Conservation (phyloP, 2,797 vertebrate species). For the Ptychobarbus kaznakovi region DNA sequence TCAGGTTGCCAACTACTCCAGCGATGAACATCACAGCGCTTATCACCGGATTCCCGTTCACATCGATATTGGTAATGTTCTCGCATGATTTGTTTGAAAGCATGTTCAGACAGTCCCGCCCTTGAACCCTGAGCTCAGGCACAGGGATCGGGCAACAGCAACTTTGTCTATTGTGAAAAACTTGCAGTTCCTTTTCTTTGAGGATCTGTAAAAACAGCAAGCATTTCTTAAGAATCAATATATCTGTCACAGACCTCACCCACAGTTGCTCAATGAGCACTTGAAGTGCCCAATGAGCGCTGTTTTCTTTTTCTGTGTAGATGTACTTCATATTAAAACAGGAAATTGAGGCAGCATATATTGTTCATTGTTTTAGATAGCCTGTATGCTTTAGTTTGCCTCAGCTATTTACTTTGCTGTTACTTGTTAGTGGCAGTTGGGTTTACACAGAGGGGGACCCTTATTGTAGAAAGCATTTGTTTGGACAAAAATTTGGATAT, state of each 20-base stretch:
- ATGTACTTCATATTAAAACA: conserved; percentile 1
- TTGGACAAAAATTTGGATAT: neutral
- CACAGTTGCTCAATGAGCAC: neutral
- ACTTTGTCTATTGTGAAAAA: conserved; percentile 1
- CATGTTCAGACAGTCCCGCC: conserved; percentile 55
- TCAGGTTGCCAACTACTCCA: conserved; percentile 84
- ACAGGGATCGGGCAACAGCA: neutral
- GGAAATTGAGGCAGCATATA: neutral
- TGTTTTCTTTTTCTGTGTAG: neutral
- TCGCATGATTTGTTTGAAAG: conserved; percentile 64
- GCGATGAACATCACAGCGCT: conserved; percentile 87
- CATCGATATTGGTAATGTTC: conserved; percentile 62
- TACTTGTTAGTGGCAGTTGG: neutral
- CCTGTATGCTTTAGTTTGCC: neutral
- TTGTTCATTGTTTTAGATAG: neutral
- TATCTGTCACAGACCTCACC: neutral
- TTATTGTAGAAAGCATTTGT: neutral
- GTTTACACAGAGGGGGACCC: neutral
- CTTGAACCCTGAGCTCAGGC: conserved; percentile 37
- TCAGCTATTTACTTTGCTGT: neutral
- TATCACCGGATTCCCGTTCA: conserved; percentile 68
- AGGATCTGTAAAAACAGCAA: conserved; percentile 32
- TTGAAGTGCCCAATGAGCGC: neutral
- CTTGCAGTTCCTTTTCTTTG: neutral
- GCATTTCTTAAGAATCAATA: neutral